phyloP scores from a whole-genome alignment of 1,140 invertebrate genomes.

The Uloborus diversus region DNA sequence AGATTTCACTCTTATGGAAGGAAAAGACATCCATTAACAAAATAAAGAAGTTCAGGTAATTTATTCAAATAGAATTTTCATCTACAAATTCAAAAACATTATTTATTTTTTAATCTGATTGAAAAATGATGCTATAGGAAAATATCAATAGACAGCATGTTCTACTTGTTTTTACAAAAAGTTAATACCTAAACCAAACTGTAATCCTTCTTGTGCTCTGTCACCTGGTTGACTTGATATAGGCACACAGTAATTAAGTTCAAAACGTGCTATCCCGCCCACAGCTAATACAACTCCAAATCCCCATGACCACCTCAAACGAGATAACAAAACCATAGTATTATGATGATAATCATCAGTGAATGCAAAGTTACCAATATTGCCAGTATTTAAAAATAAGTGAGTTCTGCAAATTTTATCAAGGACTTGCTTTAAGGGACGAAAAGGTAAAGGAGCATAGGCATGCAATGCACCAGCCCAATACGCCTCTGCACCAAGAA shows the following conservation, averaged over 20 bases:
- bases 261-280: slow-evolving; percentile 79
- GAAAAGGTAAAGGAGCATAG: slow-evolving; percentile 86
- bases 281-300: slow-evolving; percentile 80
- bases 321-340: slow-evolving; percentile 60
- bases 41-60: no score
- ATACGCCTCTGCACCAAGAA: slow-evolving; percentile 72
- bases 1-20: no score
- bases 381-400: slow-evolving; percentile 85
- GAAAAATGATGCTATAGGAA: no score
- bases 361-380: slow-evolving; percentile 72
- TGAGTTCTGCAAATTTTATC: slow-evolving; percentile 84
- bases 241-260: slow-evolving; percentile 86
- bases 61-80: no score
- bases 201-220: slow-evolving; percentile 71
- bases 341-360: slow-evolving; percentile 63
- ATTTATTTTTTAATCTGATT: no score
- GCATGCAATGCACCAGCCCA: slow-evolving; percentile 83
- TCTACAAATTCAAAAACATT: no score
- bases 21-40: no score
- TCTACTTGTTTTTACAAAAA: slow-evolving; percentile 75
- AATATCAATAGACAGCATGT: no score
- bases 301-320: slow-evolving; percentile 69
- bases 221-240: slow-evolving; percentile 69
- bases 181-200: slow-evolving; percentile 77
- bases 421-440: slow-evolving; percentile 76